phyloP scores from a whole-genome alignment of 2,797 vertebrate species.

The Anisognathus igniventris region DNA sequence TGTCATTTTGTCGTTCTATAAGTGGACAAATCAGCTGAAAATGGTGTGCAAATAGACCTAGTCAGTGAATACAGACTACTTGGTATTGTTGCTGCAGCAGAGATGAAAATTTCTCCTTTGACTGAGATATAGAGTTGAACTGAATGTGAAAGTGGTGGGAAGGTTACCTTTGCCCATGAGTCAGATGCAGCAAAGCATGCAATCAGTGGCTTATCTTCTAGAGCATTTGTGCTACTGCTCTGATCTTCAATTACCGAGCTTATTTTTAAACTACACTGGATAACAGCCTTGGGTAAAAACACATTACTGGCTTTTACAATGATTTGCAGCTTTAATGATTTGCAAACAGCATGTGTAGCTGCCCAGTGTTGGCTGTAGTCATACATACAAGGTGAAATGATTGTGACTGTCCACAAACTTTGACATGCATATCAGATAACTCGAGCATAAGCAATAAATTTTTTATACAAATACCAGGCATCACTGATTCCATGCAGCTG shows the following conservation, averaged over 20 bases:
- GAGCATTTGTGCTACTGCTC: not conserved
- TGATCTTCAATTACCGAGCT: not conserved
- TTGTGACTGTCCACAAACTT: not conserved
- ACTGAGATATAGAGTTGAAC: not conserved
- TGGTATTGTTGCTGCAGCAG: not conserved
- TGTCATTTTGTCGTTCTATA: not conserved
- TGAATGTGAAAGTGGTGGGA: not conserved
- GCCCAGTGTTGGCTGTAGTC: not conserved
- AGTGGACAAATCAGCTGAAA: not conserved
- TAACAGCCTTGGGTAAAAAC: not conserved
- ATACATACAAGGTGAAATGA: not conserved
- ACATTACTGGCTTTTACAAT: not conserved
- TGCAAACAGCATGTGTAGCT: not conserved
- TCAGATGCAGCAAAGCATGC: not conserved
- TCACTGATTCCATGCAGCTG: not conserved
- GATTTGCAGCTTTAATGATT: not conserved
- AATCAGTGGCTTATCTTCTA: not conserved
- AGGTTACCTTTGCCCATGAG: not conserved
- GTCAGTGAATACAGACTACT: not conserved
- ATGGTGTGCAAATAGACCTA: not conserved
- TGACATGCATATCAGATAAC: not conserved
- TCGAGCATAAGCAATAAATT: not conserved
- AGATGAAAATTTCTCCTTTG: not conserved
- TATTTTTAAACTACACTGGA: not conserved
- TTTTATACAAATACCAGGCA: not conserved